Percentiles rank a stretch among this genome's conserved stretches.
Evolutionary conservation across 2,888 invertebrate species (phyloP).

Genomic region (Amitus sp.): DNA sequence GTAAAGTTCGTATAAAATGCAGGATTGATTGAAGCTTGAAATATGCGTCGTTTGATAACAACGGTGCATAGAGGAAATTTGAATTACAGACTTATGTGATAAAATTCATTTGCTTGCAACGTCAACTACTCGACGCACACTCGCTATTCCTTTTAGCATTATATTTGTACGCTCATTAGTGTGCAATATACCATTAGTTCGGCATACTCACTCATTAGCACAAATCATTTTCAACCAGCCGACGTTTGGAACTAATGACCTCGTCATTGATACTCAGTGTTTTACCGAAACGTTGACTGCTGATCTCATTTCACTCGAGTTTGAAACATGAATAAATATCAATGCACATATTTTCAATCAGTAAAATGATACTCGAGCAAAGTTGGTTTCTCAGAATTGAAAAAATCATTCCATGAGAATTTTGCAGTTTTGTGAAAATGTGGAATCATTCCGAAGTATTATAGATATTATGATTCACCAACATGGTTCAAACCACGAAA

Average conservation of each 20-base stretch:
- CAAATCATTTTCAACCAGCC: neutral
- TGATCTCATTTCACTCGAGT: no score
- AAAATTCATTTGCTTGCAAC: constrained; percentile 28
- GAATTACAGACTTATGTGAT: constrained; percentile 37
- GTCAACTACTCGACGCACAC: constrained; percentile 17
- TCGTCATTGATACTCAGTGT: no score
- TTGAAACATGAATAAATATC: no score
- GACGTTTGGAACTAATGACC: neutral
- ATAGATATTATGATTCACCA: no score
- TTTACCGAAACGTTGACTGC: no score
- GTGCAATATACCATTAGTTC: constrained; percentile 11
- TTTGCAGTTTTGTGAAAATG: no score
- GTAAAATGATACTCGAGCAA: no score
- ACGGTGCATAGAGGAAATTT: constrained; percentile 24
- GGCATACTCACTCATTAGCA: constrained; percentile 3
- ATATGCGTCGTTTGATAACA: constrained; percentile 40
- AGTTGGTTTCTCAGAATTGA: no score
- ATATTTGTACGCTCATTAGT: constrained; percentile 28
- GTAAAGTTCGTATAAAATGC: constrained; percentile 38
- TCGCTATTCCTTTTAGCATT: constrained; percentile 18
- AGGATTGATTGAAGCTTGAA: constrained; percentile 37
- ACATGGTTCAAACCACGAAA: no score
- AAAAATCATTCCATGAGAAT: no score
- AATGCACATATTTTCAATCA: no score
- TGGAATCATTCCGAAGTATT: no score